Evolutionary conservation across 1,140 invertebrate genomes (phyloP), one percentile per base, ranked within the genome.

Genomic region (Ceratitis capitata): DNA sequence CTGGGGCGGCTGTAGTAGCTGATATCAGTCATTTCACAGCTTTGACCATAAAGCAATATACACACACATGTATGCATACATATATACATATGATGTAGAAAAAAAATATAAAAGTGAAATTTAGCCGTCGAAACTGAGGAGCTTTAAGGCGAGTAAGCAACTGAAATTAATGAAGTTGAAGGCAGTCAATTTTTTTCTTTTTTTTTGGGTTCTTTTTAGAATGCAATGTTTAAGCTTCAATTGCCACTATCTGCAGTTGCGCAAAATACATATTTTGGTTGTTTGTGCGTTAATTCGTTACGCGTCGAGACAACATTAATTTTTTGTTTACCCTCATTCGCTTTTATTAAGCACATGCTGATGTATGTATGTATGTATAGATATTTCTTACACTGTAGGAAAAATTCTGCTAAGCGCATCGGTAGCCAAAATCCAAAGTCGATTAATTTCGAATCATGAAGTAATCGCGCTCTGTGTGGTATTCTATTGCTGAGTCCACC

Each of bases 101-200:
- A 82, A 85, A 69, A 51, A n/a, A n/a, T n/a, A n/a, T n/a, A n/a
- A n/a, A 64, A 85, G 45, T 74, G 58, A 26, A 85, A 61, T 69
- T 85, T 12, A 64, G 29, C 10, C 26, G 29, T 12, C 58, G 14
- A 19, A 64, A 45, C 32, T 78, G 35, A 23, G 7, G 26, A 78
- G 14, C 42, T 78, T 78, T n/a, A n/a, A n/a, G n/a, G n/a, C n/a
- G 69, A 78, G 69, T 78, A 78, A 42, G 39, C 69, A 45, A 78
- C 69, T 16, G 69, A 78, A 45, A 45, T 78, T 45, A 78, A 78
- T 78, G 42, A 78, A 78, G 19, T 47, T 45, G 69, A 78, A 42
- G 69, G 69, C 39, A 78, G n/a, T n/a, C 10, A 1, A 78, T 26
- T 78, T 23, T 61, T 78, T 78, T n/a, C 9, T 35, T 23, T 26